Evolutionary conservation across 2,888 invertebrate species (phyloP).

Genomic region (Drosophila rubida): DNA sequence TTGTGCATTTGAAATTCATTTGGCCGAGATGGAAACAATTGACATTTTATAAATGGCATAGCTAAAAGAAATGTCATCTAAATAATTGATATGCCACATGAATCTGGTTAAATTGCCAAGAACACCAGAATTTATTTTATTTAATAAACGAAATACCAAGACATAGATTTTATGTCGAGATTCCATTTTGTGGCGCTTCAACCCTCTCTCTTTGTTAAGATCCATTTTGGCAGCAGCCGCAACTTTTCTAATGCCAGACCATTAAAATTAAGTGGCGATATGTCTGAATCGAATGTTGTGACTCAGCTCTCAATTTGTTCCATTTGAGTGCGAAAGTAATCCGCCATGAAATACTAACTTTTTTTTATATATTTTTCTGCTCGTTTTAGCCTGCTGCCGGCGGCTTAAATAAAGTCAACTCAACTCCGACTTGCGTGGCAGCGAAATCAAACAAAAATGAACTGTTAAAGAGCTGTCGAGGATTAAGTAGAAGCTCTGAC

Average conservation of each 20-base stretch:
- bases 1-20: constrained; percentile 39
- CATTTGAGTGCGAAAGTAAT: constrained; percentile 37
- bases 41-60: constrained; percentile 41
- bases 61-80: constrained; percentile 7
- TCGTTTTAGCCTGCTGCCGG: constrained; percentile 39
- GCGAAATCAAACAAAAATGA: constrained; percentile 67
- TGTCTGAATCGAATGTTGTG: constrained; percentile 10
- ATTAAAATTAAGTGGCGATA: constrained; percentile 35
- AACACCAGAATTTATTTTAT: constrained; percentile 2
- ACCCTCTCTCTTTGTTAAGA: background rate
- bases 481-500: constrained; percentile 39
- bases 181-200: too few relatives aligned
- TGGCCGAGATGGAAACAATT: constrained; percentile 35
- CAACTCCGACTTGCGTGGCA: constrained; percentile 8
- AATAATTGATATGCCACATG: constrained; percentile 34
- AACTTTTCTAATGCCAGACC: constrained; percentile 29
- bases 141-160: background rate
- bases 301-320: constrained; percentile 35
- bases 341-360: constrained; percentile 47
- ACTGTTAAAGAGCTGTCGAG: constrained; percentile 63
- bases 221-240: background rate
- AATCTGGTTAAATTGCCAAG: constrained; percentile 11
- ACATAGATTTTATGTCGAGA: background rate
- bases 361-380: constrained; percentile 7
- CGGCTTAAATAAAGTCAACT: constrained; percentile 27